Evolutionary conservation across 2,797 vertebrate species (phyloP).

Genomic region (Tragopan temminckii): DNA sequence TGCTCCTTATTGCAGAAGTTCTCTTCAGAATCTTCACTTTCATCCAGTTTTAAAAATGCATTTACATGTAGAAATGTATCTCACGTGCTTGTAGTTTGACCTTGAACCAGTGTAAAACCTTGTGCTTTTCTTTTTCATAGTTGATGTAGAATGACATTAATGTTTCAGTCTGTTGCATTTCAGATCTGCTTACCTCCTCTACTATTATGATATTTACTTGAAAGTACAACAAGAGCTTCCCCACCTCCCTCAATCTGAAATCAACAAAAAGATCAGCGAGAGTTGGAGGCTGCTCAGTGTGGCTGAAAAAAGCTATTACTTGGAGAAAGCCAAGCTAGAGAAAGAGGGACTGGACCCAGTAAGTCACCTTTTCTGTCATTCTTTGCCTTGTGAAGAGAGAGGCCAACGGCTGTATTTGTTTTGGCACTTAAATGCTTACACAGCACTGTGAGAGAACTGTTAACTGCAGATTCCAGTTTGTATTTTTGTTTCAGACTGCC

Average conservation of each 20-base stretch:
- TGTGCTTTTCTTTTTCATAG: neutral
- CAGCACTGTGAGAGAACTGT: rapidly evolving
- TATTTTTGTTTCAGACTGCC: neutral
- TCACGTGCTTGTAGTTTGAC: neutral
- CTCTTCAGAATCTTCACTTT: neutral
- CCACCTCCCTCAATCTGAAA: slow-evolving; percentile 95
- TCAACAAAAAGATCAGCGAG: slow-evolving; percentile 98
- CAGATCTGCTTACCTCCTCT: slow-evolving; percentile 96
- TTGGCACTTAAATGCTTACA: neutral
- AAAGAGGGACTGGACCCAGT: slow-evolving; percentile 92
- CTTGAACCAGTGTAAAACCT: neutral
- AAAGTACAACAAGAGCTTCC: slow-evolving; percentile 93
- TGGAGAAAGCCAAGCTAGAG: slow-evolving; percentile 94
- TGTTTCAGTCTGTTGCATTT: slow-evolving; percentile 9
- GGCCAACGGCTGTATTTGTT: neutral
- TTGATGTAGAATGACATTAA: neutral
- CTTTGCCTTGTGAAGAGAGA: neutral
- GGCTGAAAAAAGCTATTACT: slow-evolving; percentile 94
- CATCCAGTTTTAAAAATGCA: neutral
- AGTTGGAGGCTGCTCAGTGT: slow-evolving; percentile 96
- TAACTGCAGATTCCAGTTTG: neutral
- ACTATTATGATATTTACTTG: slow-evolving; percentile 97
- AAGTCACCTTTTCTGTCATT: slow-evolving; percentile 62
- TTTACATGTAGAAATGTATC: neutral
- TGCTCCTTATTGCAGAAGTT: neutral